A percentile compares a stretch with the other conserved stretches of the same genome.
These are phyloP conservation scores for Esox masquinongy DNA, from an alignment of 2,797 vertebrate genomes.

Conservation along the genomic window DNA sequence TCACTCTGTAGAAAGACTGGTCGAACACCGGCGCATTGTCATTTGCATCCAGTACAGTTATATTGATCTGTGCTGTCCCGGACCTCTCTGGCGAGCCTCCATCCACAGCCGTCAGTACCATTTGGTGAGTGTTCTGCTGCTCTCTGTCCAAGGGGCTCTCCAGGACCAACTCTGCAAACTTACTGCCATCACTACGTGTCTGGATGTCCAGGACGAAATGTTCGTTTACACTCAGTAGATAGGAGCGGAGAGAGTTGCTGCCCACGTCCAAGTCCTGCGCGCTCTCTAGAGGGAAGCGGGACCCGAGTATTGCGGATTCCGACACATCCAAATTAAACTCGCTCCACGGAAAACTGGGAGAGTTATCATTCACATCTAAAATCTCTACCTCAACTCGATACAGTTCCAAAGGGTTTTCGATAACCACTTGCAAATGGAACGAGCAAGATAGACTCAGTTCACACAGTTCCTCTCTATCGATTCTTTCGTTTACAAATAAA, in stretches of 20 bases:
- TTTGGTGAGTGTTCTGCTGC: slow-evolving; percentile 77
- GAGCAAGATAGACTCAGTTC: slow-evolving; percentile 75
- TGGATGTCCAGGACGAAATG: slow-evolving; percentile 88
- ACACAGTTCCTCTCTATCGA: slow-evolving; percentile 77
- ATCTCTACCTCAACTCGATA: slow-evolving; percentile 78
- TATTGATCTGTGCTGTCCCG: slow-evolving; percentile 80
- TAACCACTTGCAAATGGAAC: slow-evolving; percentile 77
- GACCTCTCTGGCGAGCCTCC: slow-evolving; percentile 85
- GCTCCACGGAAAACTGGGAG: slow-evolving; percentile 74
- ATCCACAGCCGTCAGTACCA: slow-evolving; percentile 87
- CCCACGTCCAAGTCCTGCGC: slow-evolving; percentile 88
- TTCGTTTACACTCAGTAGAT: slow-evolving; percentile 84
- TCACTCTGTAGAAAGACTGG: slow-evolving; percentile 81
- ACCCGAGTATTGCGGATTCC: slow-evolving; percentile 82
- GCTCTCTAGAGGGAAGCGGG: slow-evolving; percentile 88
- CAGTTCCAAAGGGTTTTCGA: slow-evolving; percentile 76
- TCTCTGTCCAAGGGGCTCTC: slow-evolving; percentile 85
- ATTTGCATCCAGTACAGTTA: slow-evolving; percentile 87
- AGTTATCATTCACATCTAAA: slow-evolving; percentile 77
- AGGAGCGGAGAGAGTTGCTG: slow-evolving; percentile 83
- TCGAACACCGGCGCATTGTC: slow-evolving; percentile 91
- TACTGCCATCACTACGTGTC: slow-evolving; percentile 84
- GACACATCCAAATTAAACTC: slow-evolving; percentile 79
- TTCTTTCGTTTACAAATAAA: slow-evolving; percentile 75
- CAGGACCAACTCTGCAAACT: slow-evolving; percentile 88